Base-by-base conservation (phyloP, 2,888 invertebrate species). In the Synanthedon tipuliformis region DNA sequence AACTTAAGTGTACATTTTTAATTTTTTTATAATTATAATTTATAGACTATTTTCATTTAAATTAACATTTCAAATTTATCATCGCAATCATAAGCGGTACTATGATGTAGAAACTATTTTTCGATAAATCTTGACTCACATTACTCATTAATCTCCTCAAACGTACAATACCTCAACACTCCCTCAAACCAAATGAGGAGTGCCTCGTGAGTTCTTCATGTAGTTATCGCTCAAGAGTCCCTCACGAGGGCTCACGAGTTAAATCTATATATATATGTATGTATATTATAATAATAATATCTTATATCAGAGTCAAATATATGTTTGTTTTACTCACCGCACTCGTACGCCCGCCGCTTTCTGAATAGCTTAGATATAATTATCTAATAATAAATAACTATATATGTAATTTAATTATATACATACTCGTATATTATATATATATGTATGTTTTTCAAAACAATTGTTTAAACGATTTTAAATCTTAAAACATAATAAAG, bases 1-100 rank as follows among this genome's bases (percentile, higher is more conserved):
- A 34, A 45, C 13, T 45, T n/a, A 23, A 1, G 4, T 23, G 4
- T 18, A 18, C n/a, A n/a, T n/a, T n/a, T n/a, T n/a, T n/a, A n/a
- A n/a, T n/a, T n/a, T n/a, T n/a, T n/a, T n/a, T n/a, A n/a, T n/a
- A n/a, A n/a, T n/a, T 5, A 13, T 12, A 13, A 13, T 41, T 41
- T 2, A 10, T 13, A 45, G 11, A 45, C 23, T 34, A 45, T 45
- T 45, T n/a, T 12, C 12, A 13, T 45, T 45, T 13, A 45, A 45
- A 45, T 45, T 45, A 45, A 13, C 45, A 13, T 13, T 45, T 45
- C 15, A 45, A n/a, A 13, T 13, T 15, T 13, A 8, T 58, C 63
- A 75, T 74, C 45, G 77, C 74, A 69, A 61, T 78, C 81, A 78
- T 77, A 84, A 84, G 85, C 83, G 73, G 77, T n/a, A n/a, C n/a